Evolutionary conservation across 2,888 invertebrate species (phyloP).

Genomic region (Clivina fossor): DNA sequence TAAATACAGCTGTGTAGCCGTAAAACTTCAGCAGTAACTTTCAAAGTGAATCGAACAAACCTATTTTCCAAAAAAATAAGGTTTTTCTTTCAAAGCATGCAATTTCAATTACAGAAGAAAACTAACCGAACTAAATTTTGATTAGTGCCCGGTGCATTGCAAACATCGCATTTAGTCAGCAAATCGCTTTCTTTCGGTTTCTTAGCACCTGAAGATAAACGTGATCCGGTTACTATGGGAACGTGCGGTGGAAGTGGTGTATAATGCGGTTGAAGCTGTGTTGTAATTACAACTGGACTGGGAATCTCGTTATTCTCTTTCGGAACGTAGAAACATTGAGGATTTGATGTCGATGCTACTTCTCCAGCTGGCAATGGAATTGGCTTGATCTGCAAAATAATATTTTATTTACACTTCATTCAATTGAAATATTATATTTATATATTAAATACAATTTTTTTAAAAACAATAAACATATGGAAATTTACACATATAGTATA

Average conservation of each 20-base stretch:
- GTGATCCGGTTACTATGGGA: slow-evolving; percentile 20
- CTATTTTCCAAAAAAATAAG: too few species aligned
- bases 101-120: too few species aligned
- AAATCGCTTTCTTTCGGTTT: slow-evolving; percentile 51
- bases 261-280: slow-evolving; percentile 41
- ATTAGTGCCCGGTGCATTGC: slow-evolving; percentile 61
- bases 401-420: background rate
- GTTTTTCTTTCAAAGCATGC: too few species aligned
- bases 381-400: slow-evolving; percentile 67
- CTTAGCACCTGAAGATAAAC: slow-evolving; percentile 21
- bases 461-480: too few species aligned
- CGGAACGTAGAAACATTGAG: slow-evolving; percentile 77
- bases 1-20: too few species aligned
- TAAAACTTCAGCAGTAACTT: too few species aligned
- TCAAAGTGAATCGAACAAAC: too few species aligned
- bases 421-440: too few species aligned
- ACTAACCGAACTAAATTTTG: slow-evolving; percentile 70
- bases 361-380: slow-evolving; percentile 79
- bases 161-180: slow-evolving; percentile 68
- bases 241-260: slow-evolving; percentile 41
- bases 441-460: too few species aligned
- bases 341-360: slow-evolving; percentile 62
- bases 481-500: too few species aligned
- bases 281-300: slow-evolving; percentile 44
- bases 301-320: slow-evolving; percentile 64